Evolutionary conservation across 2,113 vertebrate species (phyloP).

Genomic region (Rhea pennata): DNA sequence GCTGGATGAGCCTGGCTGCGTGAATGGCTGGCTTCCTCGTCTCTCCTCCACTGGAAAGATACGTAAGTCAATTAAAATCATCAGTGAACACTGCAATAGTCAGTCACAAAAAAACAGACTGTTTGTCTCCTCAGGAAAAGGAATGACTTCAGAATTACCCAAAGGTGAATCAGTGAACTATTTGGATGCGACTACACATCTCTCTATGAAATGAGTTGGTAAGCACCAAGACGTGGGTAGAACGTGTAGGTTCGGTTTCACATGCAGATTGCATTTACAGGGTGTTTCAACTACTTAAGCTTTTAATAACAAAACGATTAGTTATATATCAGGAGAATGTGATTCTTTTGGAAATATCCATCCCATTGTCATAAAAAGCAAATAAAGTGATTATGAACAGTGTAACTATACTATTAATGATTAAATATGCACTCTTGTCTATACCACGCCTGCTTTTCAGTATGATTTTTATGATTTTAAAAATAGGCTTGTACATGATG

Average conservation of each 20-base stretch:
- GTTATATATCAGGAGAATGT: constrained; percentile 47
- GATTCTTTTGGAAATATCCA: constrained; percentile 59
- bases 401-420: constrained; percentile 59
- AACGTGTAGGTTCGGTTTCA: constrained; percentile 15
- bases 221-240: background rate
- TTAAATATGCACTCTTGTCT: constrained; percentile 42
- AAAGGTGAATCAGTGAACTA: background rate
- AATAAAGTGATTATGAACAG: constrained; percentile 58
- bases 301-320: constrained; percentile 64
- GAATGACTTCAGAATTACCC: background rate
- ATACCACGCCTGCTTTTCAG: constrained; percentile 20
- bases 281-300: constrained; percentile 42
- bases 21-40: background rate
- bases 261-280: constrained; percentile 30
- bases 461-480: constrained; percentile 22
- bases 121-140: background rate
- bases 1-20: fast-evolving
- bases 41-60: background rate
- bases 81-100: background rate
- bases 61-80: background rate
- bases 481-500: constrained; percentile 8
- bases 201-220: background rate
- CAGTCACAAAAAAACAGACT: background rate
- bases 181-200: background rate
- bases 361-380: constrained; percentile 63